Conservation (phyloP, 2,888 invertebrate species). For the Chloromyia formosa region DNA sequence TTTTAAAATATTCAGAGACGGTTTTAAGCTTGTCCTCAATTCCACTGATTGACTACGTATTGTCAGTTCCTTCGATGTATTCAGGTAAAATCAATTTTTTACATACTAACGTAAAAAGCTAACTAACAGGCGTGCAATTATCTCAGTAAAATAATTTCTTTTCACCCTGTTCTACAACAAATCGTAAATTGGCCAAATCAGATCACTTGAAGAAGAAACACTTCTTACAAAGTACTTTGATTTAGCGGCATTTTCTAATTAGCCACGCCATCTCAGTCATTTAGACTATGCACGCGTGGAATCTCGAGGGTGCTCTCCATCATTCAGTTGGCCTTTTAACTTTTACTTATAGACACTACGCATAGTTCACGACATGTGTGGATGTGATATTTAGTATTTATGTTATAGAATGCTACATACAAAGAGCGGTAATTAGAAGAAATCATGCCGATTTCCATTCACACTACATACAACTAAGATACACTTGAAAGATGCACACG, state of each 20-base stretch:
- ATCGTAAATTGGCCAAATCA: background rate
- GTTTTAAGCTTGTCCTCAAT: too few relatives aligned
- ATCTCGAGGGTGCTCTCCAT: constrained; percentile 18
- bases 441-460: constrained; percentile 26
- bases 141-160: too few relatives aligned
- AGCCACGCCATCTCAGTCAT: constrained; percentile 47
- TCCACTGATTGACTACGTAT: too few relatives aligned
- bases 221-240: background rate
- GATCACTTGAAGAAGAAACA: background rate
- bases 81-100: too few relatives aligned
- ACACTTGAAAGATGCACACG: constrained; percentile 40
- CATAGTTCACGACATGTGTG: constrained; percentile 34
- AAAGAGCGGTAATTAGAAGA: constrained; percentile 46
- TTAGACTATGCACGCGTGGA: constrained; percentile 21
- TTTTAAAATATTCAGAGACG: too few relatives aligned
- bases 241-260: constrained; percentile 45
- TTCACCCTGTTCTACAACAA: background rate
- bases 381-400: too few relatives aligned
- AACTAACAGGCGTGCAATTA: too few relatives aligned
- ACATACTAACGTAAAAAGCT: too few relatives aligned
- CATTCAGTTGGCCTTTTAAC: constrained; percentile 14
- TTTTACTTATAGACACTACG: constrained; percentile 7
- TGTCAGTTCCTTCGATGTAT: too few relatives aligned
- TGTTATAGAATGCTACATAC: background rate
- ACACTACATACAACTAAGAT: constrained; percentile 1